These are phyloP conservation scores for Heteromyza rotundicornis DNA, from an alignment of 2,888 invertebrate genomes.

Conservation along the genomic window DNA sequence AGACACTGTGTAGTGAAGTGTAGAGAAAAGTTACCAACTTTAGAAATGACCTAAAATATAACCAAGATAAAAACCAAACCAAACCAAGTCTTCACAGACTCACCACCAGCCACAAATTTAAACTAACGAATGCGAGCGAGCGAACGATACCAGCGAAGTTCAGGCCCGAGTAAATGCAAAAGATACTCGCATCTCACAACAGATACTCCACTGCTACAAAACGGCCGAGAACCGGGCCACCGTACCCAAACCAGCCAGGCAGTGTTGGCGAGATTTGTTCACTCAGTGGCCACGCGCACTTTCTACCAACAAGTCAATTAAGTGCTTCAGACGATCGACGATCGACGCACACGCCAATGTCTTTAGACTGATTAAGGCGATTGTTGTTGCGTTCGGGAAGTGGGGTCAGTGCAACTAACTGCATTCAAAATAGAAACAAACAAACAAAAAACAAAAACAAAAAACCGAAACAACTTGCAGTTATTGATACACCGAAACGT, in stretches of 20 bases:
- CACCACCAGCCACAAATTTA: neutral
- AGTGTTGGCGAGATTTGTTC: too few relatives aligned
- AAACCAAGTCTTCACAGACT: neutral
- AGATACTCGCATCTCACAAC: constrained; percentile 31
- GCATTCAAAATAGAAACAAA: neutral
- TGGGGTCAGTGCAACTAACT: neutral
- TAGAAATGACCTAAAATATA: constrained; percentile 26
- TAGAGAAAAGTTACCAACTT: constrained; percentile 15
- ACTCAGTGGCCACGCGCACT: constrained; percentile 31
- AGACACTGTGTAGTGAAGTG: constrained; percentile 23
- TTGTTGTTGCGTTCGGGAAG: neutral
- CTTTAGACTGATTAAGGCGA: neutral
- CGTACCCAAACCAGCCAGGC: too few relatives aligned
- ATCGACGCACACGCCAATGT: constrained; percentile 14
- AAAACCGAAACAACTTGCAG: neutral
- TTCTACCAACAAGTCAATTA: constrained; percentile 54
- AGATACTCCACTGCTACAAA: too few relatives aligned
- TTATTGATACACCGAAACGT: too few relatives aligned
- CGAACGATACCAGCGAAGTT: neutral
- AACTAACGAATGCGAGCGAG: neutral
- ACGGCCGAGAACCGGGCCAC: too few relatives aligned
- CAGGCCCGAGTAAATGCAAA: constrained; percentile 41
- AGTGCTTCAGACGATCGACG: constrained; percentile 29
- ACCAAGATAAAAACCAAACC: neutral
- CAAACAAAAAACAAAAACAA: neutral